These are phyloP conservation scores for Pristionchus mayeri DNA, from an alignment of 2,888 invertebrate genomes.

Conservation along the genomic window DNA sequence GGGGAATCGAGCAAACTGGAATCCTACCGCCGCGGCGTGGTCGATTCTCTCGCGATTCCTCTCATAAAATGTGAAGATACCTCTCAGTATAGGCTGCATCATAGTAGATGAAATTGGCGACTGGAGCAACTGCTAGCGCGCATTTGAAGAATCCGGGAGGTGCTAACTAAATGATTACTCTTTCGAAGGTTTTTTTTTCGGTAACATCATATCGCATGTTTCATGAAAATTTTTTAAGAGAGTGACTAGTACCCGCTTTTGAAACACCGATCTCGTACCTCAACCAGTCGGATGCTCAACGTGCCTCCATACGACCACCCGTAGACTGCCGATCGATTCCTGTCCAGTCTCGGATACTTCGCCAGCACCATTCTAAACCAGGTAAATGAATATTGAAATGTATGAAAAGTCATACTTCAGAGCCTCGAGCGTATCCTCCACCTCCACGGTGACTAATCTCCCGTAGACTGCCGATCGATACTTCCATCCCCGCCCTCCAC, in stretches of 20 bases:
- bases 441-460: constrained; percentile 91
- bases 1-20: too few species aligned
- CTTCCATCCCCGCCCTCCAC: constrained; percentile 86
- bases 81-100: constrained; percentile 94
- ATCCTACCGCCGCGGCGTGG: too few species aligned
- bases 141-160: constrained; percentile 87
- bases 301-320: constrained; percentile 97
- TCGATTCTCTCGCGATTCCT: too few species aligned
- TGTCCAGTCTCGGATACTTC: constrained; percentile 63
- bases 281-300: constrained; percentile 78
- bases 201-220: background rate
- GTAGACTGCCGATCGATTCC: constrained; percentile 88
- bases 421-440: constrained; percentile 93
- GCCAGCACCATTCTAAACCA: constrained; percentile 55
- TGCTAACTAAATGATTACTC: constrained; percentile 46
- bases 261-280: background rate
- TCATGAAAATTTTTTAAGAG: background rate
- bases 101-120: constrained; percentile 94
- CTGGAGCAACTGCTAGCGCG: constrained; percentile 93
- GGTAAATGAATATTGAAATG: too few species aligned
- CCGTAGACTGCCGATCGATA: constrained; percentile 81
- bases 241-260: background rate
- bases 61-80: too few species aligned
- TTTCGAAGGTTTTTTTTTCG: background rate
- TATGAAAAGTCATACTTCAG: constrained; percentile 51